These are phyloP conservation scores for Oscheius sp. DNA, from an alignment of 2,888 invertebrate genomes.

Conservation along the genomic window DNA sequence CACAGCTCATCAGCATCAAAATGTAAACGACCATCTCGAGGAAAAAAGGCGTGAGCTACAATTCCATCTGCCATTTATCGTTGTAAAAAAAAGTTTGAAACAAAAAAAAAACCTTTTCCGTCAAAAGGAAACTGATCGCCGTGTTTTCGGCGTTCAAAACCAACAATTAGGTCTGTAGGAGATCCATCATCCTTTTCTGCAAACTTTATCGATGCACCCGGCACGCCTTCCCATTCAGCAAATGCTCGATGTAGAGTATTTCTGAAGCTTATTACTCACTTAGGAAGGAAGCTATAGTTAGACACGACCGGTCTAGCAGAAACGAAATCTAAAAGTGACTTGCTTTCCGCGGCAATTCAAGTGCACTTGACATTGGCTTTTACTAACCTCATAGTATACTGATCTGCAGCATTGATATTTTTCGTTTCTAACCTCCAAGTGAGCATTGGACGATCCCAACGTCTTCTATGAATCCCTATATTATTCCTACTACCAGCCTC, in stretches of 20 bases:
- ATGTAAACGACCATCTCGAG: slow-evolving; percentile 66
- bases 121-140: slow-evolving; percentile 66
- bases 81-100: background rate
- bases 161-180: slow-evolving; percentile 53
- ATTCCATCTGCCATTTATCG: slow-evolving; percentile 55
- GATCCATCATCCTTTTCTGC: slow-evolving; percentile 37
- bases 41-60: slow-evolving; percentile 68
- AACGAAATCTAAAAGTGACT: background rate
- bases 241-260: slow-evolving; percentile 67
- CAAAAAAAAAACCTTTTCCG: slow-evolving; percentile 57
- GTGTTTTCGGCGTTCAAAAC: slow-evolving; percentile 63
- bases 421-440: slow-evolving; percentile 44
- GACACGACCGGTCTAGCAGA: background rate
- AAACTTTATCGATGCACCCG: slow-evolving; percentile 56
- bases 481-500: background rate
- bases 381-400: slow-evolving; percentile 46
- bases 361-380: background rate
- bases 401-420: slow-evolving; percentile 45
- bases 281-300: no score
- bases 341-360: background rate
- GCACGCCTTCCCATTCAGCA: slow-evolving; percentile 60
- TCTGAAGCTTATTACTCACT: slow-evolving; percentile 39
- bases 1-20: slow-evolving; percentile 69
- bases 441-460: slow-evolving; percentile 42
- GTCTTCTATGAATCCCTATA: slow-evolving; percentile 42